Percentiles rank a stretch among this genome's conserved stretches.
Conservation (phyloP, 2,888 invertebrate genomes). For the Philereme transversata region DNA sequence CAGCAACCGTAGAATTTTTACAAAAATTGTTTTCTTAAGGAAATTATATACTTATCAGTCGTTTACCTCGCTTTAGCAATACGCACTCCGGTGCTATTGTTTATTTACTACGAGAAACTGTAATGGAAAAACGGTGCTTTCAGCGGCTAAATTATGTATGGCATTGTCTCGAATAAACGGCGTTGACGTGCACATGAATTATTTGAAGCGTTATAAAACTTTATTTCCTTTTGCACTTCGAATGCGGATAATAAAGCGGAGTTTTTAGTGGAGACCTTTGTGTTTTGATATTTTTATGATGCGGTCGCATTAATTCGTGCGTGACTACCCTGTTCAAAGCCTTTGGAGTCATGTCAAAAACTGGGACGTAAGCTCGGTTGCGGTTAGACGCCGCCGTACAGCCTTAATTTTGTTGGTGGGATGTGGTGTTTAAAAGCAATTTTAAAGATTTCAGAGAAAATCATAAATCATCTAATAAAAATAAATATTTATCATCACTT, state of each 20-base stretch:
- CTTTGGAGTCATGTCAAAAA: conserved; percentile 36
- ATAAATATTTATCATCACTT: background rate
- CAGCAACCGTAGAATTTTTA: conserved; percentile 22
- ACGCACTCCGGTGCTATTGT: conserved; percentile 33
- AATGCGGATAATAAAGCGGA: conserved; percentile 28
- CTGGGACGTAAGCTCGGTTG: conserved; percentile 31
- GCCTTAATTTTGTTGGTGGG: conserved; percentile 15
- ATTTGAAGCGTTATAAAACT: conserved; percentile 30
- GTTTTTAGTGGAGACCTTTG: conserved; percentile 28
- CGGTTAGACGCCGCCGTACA: conserved; percentile 18
- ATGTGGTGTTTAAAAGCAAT: conserved; percentile 7
- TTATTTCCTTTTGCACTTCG: conserved; percentile 35
- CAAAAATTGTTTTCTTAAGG: conserved; percentile 33
- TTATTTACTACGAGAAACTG: conserved; percentile 40
- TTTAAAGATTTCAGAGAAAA: conserved; percentile 2
- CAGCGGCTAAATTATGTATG: conserved; percentile 42
- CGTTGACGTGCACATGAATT: conserved; percentile 38
- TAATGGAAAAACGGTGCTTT: conserved; percentile 46
- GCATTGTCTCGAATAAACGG: conserved; percentile 35
- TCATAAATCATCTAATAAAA: conserved; percentile 5
- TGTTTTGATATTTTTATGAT: conserved; percentile 34
- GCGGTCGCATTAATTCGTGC: conserved; percentile 27
- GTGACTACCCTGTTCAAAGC: conserved; percentile 31
- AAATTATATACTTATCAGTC: conserved; percentile 36
- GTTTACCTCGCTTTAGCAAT: conserved; percentile 28